Evolutionary conservation across 1,140 invertebrate genomes (phyloP), one percentile per base, ranked within the genome.

Genomic region (Habropoda laboriosa): DNA sequence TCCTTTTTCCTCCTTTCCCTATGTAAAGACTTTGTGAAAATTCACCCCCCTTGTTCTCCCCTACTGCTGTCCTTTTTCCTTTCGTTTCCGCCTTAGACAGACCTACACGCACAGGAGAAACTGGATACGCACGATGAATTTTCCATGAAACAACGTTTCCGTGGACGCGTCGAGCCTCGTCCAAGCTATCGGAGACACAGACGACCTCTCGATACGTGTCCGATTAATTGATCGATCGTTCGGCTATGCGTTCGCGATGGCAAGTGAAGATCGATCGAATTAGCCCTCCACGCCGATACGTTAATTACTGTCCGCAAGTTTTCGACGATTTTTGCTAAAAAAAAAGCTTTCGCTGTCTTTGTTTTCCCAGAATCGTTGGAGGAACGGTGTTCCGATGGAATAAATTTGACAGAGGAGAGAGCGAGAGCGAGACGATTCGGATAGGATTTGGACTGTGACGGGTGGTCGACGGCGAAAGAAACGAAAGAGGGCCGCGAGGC

Each of bases 211-310:
- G 21, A 21, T 24, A 38, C 64, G 76, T 32, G 57, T 63, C 40
- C 66, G 40, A 82, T 82, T 53, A 80, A 67, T 60, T 45, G 66
- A 78, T 24, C 74, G 79, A 72, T 57, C 49, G 42, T n/a, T 27
- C 12, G 21, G 0, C n/a, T n/a, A n/a, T n/a, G n/a, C n/a, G 0
- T 5, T 2, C 1, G 24, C 40, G 61, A 18, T 16, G 1, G 6
- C 3, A 30, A 4, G n/a, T 0, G 3, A 24, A 45, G 32, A 63
- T n/a, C 32, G 55, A 70, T 49, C 49, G 60, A 2, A n/a, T 8
- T 27, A 30, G 27, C 16, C 12, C 42, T 35, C 32, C 49, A 63
- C 57, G 38, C 21, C 27, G 38, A 40, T 61, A 16, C 60, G 21
- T 61, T 61, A 61, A 61, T 60, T 60, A 60, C 21, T 13, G 32